Base-by-base conservation (phyloP, 2,888 invertebrate species). In the Halictus quadricinctus region DNA sequence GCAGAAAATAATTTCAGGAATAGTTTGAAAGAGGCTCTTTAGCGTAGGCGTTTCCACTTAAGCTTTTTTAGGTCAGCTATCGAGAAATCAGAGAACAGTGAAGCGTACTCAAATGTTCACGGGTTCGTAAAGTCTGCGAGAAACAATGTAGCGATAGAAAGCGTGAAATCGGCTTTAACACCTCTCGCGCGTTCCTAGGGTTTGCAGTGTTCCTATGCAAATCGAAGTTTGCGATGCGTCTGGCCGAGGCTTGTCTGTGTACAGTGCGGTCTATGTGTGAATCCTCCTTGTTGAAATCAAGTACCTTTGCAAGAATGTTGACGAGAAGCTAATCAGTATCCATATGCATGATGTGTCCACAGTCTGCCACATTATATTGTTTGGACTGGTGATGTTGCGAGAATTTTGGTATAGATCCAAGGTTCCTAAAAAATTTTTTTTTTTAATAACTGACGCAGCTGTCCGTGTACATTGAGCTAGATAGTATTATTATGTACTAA, bases 131-230 rank as follows among this genome's bases (percentile, higher is more conserved):
- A n/a, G 69, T 50, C 41, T 18, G 50, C 36, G 29, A n/a, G 50
- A 50, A 69, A 69, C 76, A 41, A 69, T 66, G 41, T 77, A 25
- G 76, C 50, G 66, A 21, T 69, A 25, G 79, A 75, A 70, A 77
- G 48, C 70, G 70, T 80, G 73, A 58, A 36, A 29, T 13, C 58
- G 36, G 58, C 58, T 64, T 79, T 78, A 66, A 74, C 76, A 25
- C 29, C 64, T 41, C 70, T 72, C 18, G 69, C 77, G 64, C 77
- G 64, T 36, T 72, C 25, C 79, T n/a, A 29, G 60, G 64, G 29
- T 82, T 75, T 87, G 80, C 72, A 85, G 72, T 84, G 72, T 69
- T 76, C 21, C 81, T 83, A 83, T 85, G 83, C 80, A 87, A 87
- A 88, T 85, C 78, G 50, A 78, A 83, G 76, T 85, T 54, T 88